Conservation (phyloP, 2,888 invertebrate species). For the Erebia ligea region DNA sequence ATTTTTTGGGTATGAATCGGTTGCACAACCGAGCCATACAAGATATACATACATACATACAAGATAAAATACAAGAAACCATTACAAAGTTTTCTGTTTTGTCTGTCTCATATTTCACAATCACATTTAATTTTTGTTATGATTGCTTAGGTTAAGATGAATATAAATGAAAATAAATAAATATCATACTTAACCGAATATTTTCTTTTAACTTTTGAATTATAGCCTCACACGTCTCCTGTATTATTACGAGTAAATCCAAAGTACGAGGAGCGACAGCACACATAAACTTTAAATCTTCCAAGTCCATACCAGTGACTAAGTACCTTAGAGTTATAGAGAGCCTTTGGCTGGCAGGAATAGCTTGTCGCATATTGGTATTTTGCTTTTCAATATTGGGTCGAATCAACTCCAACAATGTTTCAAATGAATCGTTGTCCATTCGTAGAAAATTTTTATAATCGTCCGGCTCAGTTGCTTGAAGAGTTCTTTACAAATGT, state of each 20-base stretch:
- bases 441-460: background rate
- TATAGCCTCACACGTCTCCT: slow-evolving; percentile 12
- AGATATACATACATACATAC: background rate
- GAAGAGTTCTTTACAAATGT: background rate
- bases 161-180: background rate
- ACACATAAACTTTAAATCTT: slow-evolving; percentile 13
- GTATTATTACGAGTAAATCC: background rate
- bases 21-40: background rate
- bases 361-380: background rate
- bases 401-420: background rate
- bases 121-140: background rate
- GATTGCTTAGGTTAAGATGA: background rate
- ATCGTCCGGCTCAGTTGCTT: slow-evolving; percentile 1
- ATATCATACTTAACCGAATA: slow-evolving; percentile 11
- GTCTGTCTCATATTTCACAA: slow-evolving; percentile 1
- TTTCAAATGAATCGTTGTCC: background rate
- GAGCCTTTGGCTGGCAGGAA: background rate
- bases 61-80: background rate
- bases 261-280: slow-evolving; percentile 5
- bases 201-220: slow-evolving; percentile 11
- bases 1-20: background rate
- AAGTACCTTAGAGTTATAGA: slow-evolving; percentile 15
- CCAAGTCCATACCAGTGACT: slow-evolving; percentile 8
- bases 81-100: background rate
- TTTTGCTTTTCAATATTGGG: background rate